phyloP scores from a whole-genome alignment of 2,888 invertebrate genomes.

The Epirrhoe tristata region DNA sequence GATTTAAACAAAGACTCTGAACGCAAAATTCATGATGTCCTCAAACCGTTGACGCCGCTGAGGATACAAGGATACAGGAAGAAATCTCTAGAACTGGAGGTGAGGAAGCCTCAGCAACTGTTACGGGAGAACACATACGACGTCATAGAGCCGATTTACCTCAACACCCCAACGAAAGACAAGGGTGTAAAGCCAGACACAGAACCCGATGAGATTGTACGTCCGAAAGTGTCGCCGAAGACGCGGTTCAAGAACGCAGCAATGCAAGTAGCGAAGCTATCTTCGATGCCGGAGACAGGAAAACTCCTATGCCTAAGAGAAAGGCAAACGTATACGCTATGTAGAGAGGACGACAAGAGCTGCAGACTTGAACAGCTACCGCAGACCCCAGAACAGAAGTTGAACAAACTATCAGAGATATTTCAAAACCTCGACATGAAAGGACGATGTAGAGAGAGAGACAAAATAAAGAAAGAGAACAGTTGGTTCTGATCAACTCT shows the following conservation, averaged over 20 bases:
- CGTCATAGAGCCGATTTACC: constrained; percentile 73
- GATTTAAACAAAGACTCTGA: constrained; percentile 63
- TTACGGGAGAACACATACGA: constrained; percentile 80
- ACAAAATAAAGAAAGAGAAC: constrained; percentile 77
- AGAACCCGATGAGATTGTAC: constrained; percentile 29
- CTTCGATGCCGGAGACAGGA: constrained; percentile 74
- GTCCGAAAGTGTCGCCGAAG: constrained; percentile 66
- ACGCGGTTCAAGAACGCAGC: constrained; percentile 78
- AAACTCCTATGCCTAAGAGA: constrained; percentile 74
- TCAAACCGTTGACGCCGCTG: constrained; percentile 75
- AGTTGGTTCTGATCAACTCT: constrained; percentile 75
- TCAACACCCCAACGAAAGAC: constrained; percentile 62
- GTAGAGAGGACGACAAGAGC: constrained; percentile 55
- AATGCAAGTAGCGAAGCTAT: constrained; percentile 70
- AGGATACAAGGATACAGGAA: constrained; percentile 68
- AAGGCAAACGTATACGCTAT: constrained; percentile 63
- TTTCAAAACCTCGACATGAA: constrained; percentile 77
- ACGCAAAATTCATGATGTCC: constrained; percentile 67
- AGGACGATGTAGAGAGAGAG: constrained; percentile 70
- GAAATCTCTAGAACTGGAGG: constrained; percentile 57
- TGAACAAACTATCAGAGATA: constrained; percentile 75
- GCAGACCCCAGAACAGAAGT: constrained; percentile 66
- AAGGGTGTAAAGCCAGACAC: constrained; percentile 43
- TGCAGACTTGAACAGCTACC: constrained; percentile 67
- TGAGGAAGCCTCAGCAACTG: constrained; percentile 68